phyloP scores from a whole-genome alignment of 2,888 invertebrate species.

The Carterocephalus palaemon region DNA sequence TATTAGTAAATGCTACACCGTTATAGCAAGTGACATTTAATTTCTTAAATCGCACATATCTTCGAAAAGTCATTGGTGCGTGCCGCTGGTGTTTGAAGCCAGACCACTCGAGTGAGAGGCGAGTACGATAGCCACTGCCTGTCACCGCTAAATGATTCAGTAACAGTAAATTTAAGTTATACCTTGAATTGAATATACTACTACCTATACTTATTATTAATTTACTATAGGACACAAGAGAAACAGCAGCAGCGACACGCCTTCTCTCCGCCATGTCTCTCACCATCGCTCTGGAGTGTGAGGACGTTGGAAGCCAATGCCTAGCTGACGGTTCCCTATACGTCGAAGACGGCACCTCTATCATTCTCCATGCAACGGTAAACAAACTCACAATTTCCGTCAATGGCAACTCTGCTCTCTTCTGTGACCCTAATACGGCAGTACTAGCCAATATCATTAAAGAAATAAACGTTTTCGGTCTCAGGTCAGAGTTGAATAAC shows the following conservation, averaged over 20 bases:
- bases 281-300: slow-evolving; percentile 56
- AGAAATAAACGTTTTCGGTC: slow-evolving; percentile 57
- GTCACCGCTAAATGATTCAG: too few species aligned
- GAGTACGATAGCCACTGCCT: too few species aligned
- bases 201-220: too few species aligned
- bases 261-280: slow-evolving; percentile 46
- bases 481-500: slow-evolving; percentile 56
- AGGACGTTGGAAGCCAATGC: slow-evolving; percentile 34
- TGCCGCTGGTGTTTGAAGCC: too few species aligned
- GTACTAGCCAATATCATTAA: slow-evolving; percentile 43
- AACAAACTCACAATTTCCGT: slow-evolving; percentile 43
- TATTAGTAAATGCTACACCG: too few species aligned
- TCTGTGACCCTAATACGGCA: slow-evolving; percentile 40
- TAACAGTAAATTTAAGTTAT: too few species aligned
- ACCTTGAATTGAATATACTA: too few species aligned
- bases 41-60: too few species aligned
- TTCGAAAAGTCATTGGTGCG: too few species aligned
- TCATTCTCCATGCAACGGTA: slow-evolving; percentile 47
- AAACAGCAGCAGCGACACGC: slow-evolving; percentile 55
- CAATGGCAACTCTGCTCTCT: slow-evolving; percentile 38
- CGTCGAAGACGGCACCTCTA: slow-evolving; percentile 43
- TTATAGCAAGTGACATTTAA: too few species aligned
- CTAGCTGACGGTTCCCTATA: slow-evolving; percentile 52
- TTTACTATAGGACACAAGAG: slow-evolving; percentile 9
- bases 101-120: too few species aligned